Base-by-base conservation (phyloP, 2,113 vertebrate species). In the Brachypodius melanocephalos region DNA sequence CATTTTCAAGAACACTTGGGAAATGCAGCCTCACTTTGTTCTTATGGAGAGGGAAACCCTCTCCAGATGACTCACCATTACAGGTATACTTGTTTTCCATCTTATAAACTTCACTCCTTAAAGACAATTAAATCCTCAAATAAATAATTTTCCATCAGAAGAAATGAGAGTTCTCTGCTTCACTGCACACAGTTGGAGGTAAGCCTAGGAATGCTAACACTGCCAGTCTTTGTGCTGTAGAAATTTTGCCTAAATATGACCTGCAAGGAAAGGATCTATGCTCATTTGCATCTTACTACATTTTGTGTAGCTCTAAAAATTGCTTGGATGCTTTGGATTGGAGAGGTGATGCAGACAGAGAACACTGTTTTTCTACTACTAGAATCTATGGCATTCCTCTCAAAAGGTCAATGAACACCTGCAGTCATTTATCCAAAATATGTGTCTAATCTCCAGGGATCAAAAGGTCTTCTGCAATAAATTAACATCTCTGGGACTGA, bases 221-320 rank as follows among this genome's bases (percentile, higher is more conserved):
- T 80, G 34, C 45, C 34, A 38, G 25, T 79, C 32, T 58, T 80
- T 42, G 55, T 62, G 40, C 38, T 84, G 72, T 25, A 78, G 61
- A 63, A 88, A 48, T 92, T 90, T 77, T 95, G 83, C 80, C 80
- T 93, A 67, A 86, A 46, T 74, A 81, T 80, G 40, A 72, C 71
- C 49, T 61, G 14, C 43, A 58, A 61, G 63, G 40, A 71, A 90
- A 90, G 55, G 14, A 74, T 67, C 43, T 55, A 19, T 52, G n/a
- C 45, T 43, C 15, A 4, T 81, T 74, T 71, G 32, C 38, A 73
- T 80, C 42, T 55, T 63, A 51, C 8, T 82, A 51, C 12, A 69
- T 71, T 69, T 85, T 74, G 42, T 36, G 34, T 67, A 63, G 34
- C 51, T 89, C 73, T 66, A 69, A 65, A 68, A 61, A 45, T 69